Conservation (phyloP, 2,113 vertebrate genomes). For the Ameiurus melas region DNA sequence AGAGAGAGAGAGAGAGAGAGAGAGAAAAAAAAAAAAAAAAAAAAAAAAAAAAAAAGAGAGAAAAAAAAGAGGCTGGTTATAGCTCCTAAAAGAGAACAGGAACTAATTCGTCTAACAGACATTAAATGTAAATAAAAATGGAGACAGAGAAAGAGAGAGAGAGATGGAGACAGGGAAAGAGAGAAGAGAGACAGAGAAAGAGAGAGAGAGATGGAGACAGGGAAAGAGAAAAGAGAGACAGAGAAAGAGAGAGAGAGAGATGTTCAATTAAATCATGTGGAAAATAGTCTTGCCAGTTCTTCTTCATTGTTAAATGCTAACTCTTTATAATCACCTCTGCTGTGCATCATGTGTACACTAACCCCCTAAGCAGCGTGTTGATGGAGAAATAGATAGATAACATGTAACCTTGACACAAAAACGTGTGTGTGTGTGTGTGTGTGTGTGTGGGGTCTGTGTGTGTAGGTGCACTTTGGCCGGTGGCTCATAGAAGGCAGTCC, state of each 20-base stretch:
- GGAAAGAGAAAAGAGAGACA: too few species aligned
- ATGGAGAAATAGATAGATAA: neutral
- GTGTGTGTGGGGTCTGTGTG: conserved; percentile 17
- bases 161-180: neutral
- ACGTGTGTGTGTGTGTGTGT: neutral
- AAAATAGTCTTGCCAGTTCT: neutral
- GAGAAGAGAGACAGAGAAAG: too few species aligned
- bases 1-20: too few species aligned
- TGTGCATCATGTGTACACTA: neutral
- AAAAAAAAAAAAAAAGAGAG: too few species aligned
- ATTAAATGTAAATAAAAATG: too few species aligned
- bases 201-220: too few species aligned
- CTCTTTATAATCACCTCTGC: too few species aligned
- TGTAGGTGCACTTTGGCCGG: conserved; percentile 88
- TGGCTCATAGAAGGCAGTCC: conserved; percentile 96
- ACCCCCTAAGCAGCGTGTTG: neutral
- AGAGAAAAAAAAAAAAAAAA: too few species aligned
- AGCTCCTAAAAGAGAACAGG: too few species aligned
- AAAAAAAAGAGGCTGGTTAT: too few species aligned
- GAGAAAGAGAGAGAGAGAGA: neutral
- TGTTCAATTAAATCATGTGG: neutral
- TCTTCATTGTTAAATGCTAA: neutral
- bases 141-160: neutral
- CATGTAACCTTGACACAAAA: neutral
- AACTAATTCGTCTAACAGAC: too few species aligned